Evolutionary conservation across 37 sponge, comb jelly and placozoan species (phyloP).

Genomic region (Dysidea cf. avara): DNA sequence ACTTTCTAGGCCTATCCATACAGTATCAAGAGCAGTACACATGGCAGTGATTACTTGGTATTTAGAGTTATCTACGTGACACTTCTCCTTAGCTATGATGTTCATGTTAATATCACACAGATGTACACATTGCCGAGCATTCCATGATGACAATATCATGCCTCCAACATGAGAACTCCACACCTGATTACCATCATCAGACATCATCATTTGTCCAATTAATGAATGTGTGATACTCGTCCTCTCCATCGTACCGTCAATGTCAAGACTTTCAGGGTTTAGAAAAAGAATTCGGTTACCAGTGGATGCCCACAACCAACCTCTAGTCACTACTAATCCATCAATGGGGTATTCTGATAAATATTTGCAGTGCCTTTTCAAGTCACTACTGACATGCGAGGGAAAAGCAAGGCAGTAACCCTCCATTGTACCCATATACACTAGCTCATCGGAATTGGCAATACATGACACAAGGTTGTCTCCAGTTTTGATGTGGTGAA

Average conservation of each 20-base stretch:
- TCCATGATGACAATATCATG: slow-evolving; percentile 50
- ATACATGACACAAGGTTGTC: too few species aligned
- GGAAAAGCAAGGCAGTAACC: slow-evolving; percentile 51
- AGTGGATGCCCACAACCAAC: too few species aligned
- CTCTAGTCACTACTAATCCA: slow-evolving; percentile 48
- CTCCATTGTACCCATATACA: too few species aligned
- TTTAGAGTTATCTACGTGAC: too few species aligned
- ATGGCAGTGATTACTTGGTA: slow-evolving; percentile 63
- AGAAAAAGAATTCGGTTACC: slow-evolving; percentile 58
- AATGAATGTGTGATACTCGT: slow-evolving; percentile 20
- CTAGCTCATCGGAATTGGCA: too few species aligned
- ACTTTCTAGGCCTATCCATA: slow-evolving; percentile 52
- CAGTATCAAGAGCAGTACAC: slow-evolving; percentile 55
- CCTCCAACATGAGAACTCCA: slow-evolving; percentile 75
- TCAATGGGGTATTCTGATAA: slow-evolving; percentile 55
- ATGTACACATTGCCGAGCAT: slow-evolving; percentile 22
- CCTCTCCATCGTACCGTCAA: too few species aligned
- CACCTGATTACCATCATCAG: slow-evolving; percentile 26
- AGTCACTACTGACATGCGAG: neutral
- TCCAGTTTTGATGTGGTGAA: slow-evolving; percentile 46
- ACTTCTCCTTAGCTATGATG: too few species aligned
- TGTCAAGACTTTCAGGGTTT: slow-evolving; percentile 30
- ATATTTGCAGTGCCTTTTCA: slow-evolving; percentile 21
- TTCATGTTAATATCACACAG: slow-evolving; percentile 23
- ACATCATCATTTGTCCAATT: slow-evolving; percentile 39